Evolutionary conservation across 37 sponge, comb jelly and placozoan species (phyloP), one percentile per base, ranked within the genome.

Genomic region (Cladorhizidae sp.): DNA sequence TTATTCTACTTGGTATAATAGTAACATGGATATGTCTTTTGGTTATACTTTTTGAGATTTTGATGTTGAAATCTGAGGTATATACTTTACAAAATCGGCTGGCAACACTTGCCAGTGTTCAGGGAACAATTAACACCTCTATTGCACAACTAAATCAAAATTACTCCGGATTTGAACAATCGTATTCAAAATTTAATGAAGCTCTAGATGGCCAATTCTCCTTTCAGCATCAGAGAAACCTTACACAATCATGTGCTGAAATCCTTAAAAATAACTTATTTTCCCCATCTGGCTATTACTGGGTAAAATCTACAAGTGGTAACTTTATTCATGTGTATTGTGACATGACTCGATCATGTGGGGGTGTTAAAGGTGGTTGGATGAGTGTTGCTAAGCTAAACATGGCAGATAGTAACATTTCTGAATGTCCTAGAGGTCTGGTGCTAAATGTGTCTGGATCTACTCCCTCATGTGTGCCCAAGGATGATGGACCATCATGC

Each of bases 341-440:
- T 69, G 70, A 80, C 40, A 68, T 80, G 80, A 69, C 56, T 17
- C 28, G 35, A 37, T 38, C 61, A 2, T 80, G 80, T 26, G 70
- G 80, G 32, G 35, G 67, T 9, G n/a, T 31, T 31, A 64, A 64
- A 23, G 78, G 78, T 41, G 78, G 78, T 28, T 77, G 78, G 78
- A 77, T 57, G 78, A 77, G 65, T 41, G 49, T 77, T 8, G 78
- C 50, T 42, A 50, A 63, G 21, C 8, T 77, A 2, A 50, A 77
- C 50, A 64, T 62, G 29, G 63, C 41, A 26, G 39, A 55, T 6
- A 18, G 2, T 33, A 36, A 2, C 40, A 54, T 2, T 11, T 18
- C n/a, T n/a, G n/a, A 11, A 57, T 75, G 75, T 57, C 75, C 75
- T 3, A 20, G 51, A 28, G 40, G 40, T 45, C 38, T 72, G n/a